These are phyloP conservation scores for Agonum fuliginosum DNA, from an alignment of 2,888 invertebrate genomes.

Conservation along the genomic window DNA sequence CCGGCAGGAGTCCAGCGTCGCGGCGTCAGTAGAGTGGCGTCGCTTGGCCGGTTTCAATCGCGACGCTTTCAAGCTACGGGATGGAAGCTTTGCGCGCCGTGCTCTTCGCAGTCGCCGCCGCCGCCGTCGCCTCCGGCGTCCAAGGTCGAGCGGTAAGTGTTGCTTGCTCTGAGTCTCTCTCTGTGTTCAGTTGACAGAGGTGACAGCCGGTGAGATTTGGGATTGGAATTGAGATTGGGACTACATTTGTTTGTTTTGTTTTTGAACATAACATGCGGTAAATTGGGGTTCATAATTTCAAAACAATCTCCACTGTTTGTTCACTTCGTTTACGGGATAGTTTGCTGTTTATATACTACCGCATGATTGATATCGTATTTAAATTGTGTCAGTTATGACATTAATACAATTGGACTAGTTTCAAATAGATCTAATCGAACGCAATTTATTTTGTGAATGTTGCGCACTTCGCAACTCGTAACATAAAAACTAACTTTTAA, in stretches of 20 bases:
- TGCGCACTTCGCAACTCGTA: too few species aligned
- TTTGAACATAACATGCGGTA: slow-evolving; percentile 15
- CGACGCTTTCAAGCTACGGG: slow-evolving; percentile 27
- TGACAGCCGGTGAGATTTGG: slow-evolving; percentile 23
- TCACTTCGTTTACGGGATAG: too few species aligned
- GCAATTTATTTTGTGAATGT: too few species aligned
- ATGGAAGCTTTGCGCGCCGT: slow-evolving; percentile 26
- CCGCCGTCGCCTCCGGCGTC: slow-evolving; percentile 32
- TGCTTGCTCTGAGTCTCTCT: not conserved
- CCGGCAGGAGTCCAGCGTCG: slow-evolving; percentile 25
- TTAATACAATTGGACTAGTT: too few species aligned
- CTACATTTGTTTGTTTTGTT: slow-evolving; percentile 10
- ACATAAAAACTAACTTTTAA: too few species aligned
- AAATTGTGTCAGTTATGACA: too few species aligned
- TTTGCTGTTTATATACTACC: too few species aligned
- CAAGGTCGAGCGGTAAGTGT: slow-evolving; percentile 57
- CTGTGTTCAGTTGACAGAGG: not conserved
- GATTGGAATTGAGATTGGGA: not conserved
- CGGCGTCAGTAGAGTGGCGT: slow-evolving; percentile 46
- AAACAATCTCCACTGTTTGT: not conserved
- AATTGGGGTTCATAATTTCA: slow-evolving; percentile 22
- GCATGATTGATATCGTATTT: too few species aligned
- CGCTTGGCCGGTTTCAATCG: slow-evolving; percentile 18
- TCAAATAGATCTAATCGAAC: too few species aligned
- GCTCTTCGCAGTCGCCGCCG: slow-evolving; percentile 27